These are phyloP conservation scores for Crotalus helleri DNA, from an alignment of 2,113 vertebrate species.

Conservation along the genomic window DNA sequence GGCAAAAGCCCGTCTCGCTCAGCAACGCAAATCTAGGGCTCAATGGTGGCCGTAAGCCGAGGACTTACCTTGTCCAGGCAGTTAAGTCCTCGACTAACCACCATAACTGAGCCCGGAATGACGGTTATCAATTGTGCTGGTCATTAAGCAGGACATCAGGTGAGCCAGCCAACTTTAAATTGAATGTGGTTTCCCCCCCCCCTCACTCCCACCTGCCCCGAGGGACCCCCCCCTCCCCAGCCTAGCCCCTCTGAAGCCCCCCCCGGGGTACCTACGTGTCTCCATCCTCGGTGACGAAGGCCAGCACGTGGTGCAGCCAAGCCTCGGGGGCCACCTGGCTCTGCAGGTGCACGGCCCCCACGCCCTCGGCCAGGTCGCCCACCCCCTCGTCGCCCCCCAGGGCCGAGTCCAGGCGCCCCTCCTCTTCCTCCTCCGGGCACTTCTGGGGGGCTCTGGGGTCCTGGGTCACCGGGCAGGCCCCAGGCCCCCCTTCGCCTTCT, in stretches of 20 bases:
- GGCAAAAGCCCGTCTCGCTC: background rate
- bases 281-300: constrained; percentile 76
- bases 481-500: background rate
- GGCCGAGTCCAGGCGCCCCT: constrained; percentile 58
- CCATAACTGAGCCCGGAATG: background rate
- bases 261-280: constrained; percentile 69
- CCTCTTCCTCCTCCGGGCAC: background rate
- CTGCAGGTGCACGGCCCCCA: constrained; percentile 10
- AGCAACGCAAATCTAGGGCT: background rate
- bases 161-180: background rate
- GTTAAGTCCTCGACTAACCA: background rate
- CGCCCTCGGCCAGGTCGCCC: constrained; percentile 44
- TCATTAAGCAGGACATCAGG: background rate
- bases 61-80: background rate
- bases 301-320: constrained; percentile 67
- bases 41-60: background rate
- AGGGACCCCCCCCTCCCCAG: background rate
- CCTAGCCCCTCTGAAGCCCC: background rate
- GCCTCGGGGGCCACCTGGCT: constrained; percentile 8
- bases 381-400: constrained; percentile 50
- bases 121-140: background rate
- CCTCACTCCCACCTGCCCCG: too few relatives aligned
- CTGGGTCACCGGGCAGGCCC: background rate
- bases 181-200: too few relatives aligned
- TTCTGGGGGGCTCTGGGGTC: background rate